These are phyloP conservation scores for Campylomormyrus tamandua DNA, from an alignment of 2,113 vertebrate genomes.

Conservation along the genomic window DNA sequence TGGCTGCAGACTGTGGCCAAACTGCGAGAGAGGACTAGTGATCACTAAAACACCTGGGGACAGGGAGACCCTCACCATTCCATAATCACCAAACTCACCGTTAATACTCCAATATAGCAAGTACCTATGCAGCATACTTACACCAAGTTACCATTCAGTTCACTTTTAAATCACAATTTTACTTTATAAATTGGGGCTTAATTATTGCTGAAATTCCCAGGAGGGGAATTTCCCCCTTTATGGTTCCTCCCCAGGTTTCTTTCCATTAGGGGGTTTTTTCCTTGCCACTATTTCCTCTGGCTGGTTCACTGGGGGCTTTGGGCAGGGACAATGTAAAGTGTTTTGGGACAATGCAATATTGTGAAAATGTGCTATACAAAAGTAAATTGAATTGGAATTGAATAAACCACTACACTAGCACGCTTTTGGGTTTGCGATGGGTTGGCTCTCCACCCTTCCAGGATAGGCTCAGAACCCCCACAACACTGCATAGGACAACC, in stretches of 20 bases:
- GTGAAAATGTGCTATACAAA: not conserved
- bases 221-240: too few species aligned
- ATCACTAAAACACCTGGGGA: not conserved
- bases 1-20: conserved; percentile 22
- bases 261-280: not conserved
- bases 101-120: not conserved
- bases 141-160: not conserved
- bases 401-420: not conserved
- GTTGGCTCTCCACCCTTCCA: too few species aligned
- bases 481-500: not conserved
- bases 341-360: not conserved
- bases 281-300: not conserved
- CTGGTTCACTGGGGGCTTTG: not conserved
- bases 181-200: not conserved
- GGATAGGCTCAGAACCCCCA: not conserved
- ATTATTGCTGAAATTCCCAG: not conserved
- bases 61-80: not conserved
- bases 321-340: not conserved
- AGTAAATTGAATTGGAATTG: not conserved
- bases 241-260: not conserved
- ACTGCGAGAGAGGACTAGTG: not conserved
- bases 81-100: not conserved
- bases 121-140: not conserved
- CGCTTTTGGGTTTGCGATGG: not conserved
- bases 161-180: not conserved